These are phyloP conservation scores for Drosophila subpulchrella DNA, from an alignment of 1,140 invertebrate species.

Conservation along the genomic window DNA sequence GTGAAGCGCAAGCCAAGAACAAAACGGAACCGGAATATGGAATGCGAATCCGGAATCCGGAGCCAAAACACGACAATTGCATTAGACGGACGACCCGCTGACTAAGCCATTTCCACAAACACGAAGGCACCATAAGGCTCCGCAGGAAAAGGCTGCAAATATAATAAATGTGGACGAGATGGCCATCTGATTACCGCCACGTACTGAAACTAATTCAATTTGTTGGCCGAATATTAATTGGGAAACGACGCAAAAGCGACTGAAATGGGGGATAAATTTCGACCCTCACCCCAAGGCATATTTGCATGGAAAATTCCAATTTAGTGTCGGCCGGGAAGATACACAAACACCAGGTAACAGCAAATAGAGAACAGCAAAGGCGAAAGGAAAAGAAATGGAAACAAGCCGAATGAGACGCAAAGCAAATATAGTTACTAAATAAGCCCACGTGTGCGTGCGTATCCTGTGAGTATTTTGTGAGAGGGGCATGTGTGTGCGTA, in stretches of 20 bases:
- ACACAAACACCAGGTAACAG: conserved; percentile 6
- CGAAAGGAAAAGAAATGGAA: conserved; percentile 17
- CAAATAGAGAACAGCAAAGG: conserved; percentile 2
- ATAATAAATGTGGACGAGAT: conserved; percentile 3
- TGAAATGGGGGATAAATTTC: neutral
- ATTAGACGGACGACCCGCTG: conserved; percentile 42
- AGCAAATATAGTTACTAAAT: conserved; percentile 48
- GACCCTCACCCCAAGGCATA: neutral
- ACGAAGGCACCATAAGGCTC: conserved; percentile 22
- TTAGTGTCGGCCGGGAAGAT: conserved; percentile 22
- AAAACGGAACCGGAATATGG: neutral
- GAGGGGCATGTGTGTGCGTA: conserved; percentile 4
- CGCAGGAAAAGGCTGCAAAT: neutral
- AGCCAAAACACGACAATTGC: conserved; percentile 45
- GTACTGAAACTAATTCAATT: conserved; percentile 20
- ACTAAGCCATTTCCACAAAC: conserved; percentile 11
- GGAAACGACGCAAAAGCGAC: neutral
- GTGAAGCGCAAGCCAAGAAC: conserved; percentile 13
- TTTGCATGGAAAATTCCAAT: conserved; percentile 47
- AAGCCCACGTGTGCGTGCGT: conserved; percentile 31
- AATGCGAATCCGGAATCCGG: neutral
- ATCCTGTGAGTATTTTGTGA: conserved; percentile 11
- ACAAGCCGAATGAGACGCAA: conserved; percentile 17
- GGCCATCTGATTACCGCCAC: conserved; percentile 13
- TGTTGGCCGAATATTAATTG: conserved; percentile 28